Conservation (phyloP, 2,797 vertebrate species). For the Micropoecilia bifurca region DNA sequence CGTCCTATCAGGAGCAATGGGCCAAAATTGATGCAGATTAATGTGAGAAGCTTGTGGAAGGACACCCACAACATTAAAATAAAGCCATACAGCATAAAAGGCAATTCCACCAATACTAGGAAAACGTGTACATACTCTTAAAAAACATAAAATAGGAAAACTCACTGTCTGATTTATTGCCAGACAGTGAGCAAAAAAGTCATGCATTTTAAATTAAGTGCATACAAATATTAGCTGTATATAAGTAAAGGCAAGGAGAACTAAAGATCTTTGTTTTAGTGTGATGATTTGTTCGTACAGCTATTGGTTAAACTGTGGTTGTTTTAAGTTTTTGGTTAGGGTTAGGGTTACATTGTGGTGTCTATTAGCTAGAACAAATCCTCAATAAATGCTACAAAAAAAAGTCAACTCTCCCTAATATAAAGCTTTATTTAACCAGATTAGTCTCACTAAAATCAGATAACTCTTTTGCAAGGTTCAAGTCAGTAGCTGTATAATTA, state of each 20-base stretch:
- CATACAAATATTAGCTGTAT: neutral
- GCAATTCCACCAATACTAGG: neutral
- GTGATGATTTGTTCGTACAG: neutral
- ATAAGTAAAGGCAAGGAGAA: neutral
- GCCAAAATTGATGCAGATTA: neutral
- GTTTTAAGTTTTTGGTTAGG: neutral
- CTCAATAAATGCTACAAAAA: too few species aligned
- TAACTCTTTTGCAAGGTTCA: neutral
- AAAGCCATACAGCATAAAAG: neutral
- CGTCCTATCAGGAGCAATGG: neutral
- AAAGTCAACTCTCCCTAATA: neutral
- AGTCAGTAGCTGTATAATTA: neutral
- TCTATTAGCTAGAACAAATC: too few species aligned
- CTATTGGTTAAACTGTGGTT: neutral
- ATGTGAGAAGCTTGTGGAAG: neutral
- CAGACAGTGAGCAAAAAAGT: too few species aligned
- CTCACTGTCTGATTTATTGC: too few species aligned
- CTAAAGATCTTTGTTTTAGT: neutral
- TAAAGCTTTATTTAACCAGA: too few species aligned
- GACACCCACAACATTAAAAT: neutral
- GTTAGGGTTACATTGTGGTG: too few species aligned
- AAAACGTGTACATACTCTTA: neutral
- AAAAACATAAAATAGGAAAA: too few species aligned
- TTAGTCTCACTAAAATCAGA: too few species aligned
- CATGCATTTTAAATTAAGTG: too few species aligned